Conservation (phyloP, 2,888 invertebrate genomes). For the Lordiphosa andalusiaca region DNA sequence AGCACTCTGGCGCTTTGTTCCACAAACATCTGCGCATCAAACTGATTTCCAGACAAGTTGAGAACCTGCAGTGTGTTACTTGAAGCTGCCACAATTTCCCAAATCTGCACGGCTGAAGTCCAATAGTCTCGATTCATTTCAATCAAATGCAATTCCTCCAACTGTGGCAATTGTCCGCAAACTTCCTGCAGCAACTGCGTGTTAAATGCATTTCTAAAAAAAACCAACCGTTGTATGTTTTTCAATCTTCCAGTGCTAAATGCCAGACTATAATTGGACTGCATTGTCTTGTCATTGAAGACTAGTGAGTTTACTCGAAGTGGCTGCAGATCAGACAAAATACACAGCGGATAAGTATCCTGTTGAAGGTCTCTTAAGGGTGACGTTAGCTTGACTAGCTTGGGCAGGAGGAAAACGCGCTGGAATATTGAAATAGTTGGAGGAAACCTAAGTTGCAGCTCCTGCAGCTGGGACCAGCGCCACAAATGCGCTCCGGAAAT, state of each 20-base stretch:
- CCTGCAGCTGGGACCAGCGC: constrained; percentile 29
- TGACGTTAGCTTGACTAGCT: constrained; percentile 44
- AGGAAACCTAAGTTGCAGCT: constrained; percentile 32
- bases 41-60: constrained; percentile 29
- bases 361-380: constrained; percentile 5
- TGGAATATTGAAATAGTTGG: too few species aligned
- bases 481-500: constrained; percentile 27
- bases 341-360: constrained; percentile 17
- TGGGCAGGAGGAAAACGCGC: constrained; percentile 16
- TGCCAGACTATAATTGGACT: constrained; percentile 27
- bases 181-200: constrained; percentile 29
- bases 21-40: constrained; percentile 21
- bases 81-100: constrained; percentile 25
- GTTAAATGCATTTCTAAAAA: constrained; percentile 46
- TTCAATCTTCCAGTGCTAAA: constrained; percentile 16
- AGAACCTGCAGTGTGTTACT: constrained; percentile 17
- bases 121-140: constrained; percentile 35
- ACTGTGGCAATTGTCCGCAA: constrained; percentile 17
- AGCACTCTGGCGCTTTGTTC: neutral
- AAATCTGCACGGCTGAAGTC: constrained; percentile 37
- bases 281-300: constrained; percentile 36
- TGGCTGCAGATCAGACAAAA: constrained; percentile 20
- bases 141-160: constrained; percentile 52
- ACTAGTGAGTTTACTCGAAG: constrained; percentile 34
- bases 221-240: constrained; percentile 33